Percentiles rank a stretch among this genome's conserved stretches.
Conservation (phyloP, 2,797 vertebrate genomes). For the Hippoglossus hippoglossus region DNA sequence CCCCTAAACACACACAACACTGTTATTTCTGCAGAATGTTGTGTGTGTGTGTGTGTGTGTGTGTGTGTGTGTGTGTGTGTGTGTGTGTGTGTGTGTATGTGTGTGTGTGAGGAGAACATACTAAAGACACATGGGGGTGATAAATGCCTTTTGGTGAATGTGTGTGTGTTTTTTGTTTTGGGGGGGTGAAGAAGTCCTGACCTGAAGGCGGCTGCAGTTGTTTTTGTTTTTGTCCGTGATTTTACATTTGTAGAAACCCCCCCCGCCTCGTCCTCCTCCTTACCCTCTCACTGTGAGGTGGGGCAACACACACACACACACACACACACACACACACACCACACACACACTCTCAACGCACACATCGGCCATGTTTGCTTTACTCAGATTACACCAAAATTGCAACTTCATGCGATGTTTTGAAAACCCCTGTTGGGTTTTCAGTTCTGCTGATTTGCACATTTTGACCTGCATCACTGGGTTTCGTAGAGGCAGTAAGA, state of each 20-base stretch:
- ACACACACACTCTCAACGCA: conserved; percentile 7
- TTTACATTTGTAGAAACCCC: conserved; percentile 14
- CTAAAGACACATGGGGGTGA: neutral
- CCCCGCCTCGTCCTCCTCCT: neutral
- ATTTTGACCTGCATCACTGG: neutral
- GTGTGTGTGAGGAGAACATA: neutral
- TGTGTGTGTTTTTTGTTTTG: conserved; percentile 27
- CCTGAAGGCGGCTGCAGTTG: conserved; percentile 42
- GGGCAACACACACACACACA: conserved; percentile 12
- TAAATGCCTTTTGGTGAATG: neutral
- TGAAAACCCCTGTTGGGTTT: neutral
- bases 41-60: neutral
- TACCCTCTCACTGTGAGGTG: conserved; percentile 8
- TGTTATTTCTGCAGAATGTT: conserved; percentile 16
- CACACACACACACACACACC: conserved; percentile 18
- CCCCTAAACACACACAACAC: conserved; percentile 6
- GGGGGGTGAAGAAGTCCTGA: conserved; percentile 29
- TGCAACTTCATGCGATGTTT: conserved; percentile 27
- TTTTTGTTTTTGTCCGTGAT: conserved; percentile 50
- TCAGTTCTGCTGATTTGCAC: conserved; percentile 28
- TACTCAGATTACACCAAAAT: conserved; percentile 44
- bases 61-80: neutral
- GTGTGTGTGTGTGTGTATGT: conserved; percentile 6
- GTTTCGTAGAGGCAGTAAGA: too few species aligned
- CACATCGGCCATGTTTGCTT: conserved; percentile 29